Base-by-base conservation (phyloP, 1,140 invertebrate species). In the Monomorium pharaonis region DNA sequence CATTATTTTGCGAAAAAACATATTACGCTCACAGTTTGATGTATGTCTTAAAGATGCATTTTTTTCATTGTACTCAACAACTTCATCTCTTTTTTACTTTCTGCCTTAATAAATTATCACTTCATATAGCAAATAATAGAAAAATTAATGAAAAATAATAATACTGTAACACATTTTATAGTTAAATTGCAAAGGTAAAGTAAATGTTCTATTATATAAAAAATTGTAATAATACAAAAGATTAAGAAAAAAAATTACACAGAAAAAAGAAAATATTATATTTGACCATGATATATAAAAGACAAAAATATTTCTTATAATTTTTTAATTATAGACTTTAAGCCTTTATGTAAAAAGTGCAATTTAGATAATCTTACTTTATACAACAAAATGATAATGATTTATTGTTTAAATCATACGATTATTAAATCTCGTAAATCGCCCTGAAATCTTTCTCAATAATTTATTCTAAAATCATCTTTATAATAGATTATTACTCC, bases 401-500 rank as follows among this genome's bases (percentile, higher is more conserved):
- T 75, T 60, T 42, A 7, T 37, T 10, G 9, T 51, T 80, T 24
- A 65, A 49, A 60, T 62, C 21, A 5, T 9, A n/a, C 24, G 37
- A 56, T 44, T 24, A 2, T 67, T n/a, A 44, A 42, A 24, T 30
- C 24, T 1, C 18, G 0, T 1, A n/a, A n/a, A 37, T 56, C 7
- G 30, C 14, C 5, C 30, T 27, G 18, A 37, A 63, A 42, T 56
- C 24, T 58, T 4, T 3, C 12, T 3, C 12, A 56, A 44, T 24
- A 58, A 70, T 16, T 44, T 21, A 58, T 58, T 81, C 18, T 30
- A 37, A 65, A 69, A n/a, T 81, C 75, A 62, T 51, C 49, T 12
- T 81, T 7, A 80, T 37, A 69, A 69, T 54, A 44, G 51, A 72
- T 81, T 72, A 81, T 70, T 3, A 7, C 54, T 21, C 72, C 44